Evolutionary conservation across 2,888 invertebrate species (phyloP), one percentile per base, ranked within the genome.

Genomic region (Ochlodes sylvanus): DNA sequence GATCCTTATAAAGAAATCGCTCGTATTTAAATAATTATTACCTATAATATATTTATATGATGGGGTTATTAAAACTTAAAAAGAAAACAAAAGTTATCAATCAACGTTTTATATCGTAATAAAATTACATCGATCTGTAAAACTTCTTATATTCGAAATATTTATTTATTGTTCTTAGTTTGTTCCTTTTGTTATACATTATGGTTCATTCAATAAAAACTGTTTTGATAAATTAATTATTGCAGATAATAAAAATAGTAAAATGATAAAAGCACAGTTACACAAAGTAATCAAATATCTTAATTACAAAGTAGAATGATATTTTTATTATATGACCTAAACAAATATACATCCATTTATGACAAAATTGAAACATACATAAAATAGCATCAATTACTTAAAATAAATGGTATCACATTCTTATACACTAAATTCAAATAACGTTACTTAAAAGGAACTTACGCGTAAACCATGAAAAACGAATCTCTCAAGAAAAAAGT

Each of bases 321-420:
- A 83, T 84, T 70, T 79, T 84, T 81, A 81, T 79, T 86, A 86
- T 82, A 79, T 76, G 77, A 79, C 80, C 79, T 82, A 82, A 76
- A 79, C 78, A 84, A 85, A 84, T 86, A 84, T 85, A 88, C 81
- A 86, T 85, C 88, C 81, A 86, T 75, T 82, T 81, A 80, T 77
- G 73, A 71, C 73, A 66, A 74, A 80, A 68, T 56, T 68, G 81
- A 83, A 83, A 82, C 79, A 81, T 82, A 86, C 79, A 81, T 82
- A 84, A 79, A 78, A 78, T 79, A 84, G 82, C 82, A 85, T 83
- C 84, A 79, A 84, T 86, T 84, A 81, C 92, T 91, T 89, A 92
- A 74, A 85, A 84, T 87, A 90, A 88, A 90, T 92, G 91, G 92
- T 92, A 92, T 92, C 92, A 92, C 92, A 89, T 89, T 89, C 90